These are phyloP conservation scores for Eumerus sabulonum DNA, from an alignment of 2,888 invertebrate species.

Conservation along the genomic window DNA sequence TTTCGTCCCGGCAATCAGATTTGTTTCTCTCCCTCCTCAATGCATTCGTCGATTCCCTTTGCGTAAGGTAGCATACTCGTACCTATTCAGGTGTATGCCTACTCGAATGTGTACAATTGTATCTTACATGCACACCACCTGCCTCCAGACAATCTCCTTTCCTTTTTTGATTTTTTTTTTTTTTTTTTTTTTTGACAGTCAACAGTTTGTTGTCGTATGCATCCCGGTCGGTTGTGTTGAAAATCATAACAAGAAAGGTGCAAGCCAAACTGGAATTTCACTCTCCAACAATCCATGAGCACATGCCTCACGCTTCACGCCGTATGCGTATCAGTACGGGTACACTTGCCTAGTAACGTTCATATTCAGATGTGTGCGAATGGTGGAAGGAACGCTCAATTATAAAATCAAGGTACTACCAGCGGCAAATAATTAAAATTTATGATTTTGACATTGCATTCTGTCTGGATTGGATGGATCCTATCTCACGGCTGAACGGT, in stretches of 20 bases:
- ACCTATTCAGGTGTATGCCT: slow-evolving; percentile 19
- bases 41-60: not conserved
- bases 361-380: no score
- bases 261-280: slow-evolving; percentile 23
- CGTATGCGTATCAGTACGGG: not conserved
- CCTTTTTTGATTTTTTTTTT: not conserved
- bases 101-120: slow-evolving; percentile 46
- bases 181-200: slow-evolving; percentile 39
- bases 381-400: not conserved
- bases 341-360: no score
- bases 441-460: slow-evolving; percentile 53
- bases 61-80: not conserved
- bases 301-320: slow-evolving; percentile 6
- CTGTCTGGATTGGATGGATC: slow-evolving; percentile 1
- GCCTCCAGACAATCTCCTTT: slow-evolving; percentile 12
- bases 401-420: slow-evolving; percentile 41
- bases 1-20: slow-evolving; percentile 41
- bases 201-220: slow-evolving; percentile 28
- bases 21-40: no score
- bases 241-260: slow-evolving; percentile 54
- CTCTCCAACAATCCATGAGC: slow-evolving; percentile 1
- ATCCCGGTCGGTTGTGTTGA: slow-evolving; percentile 34
- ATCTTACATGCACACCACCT: slow-evolving; percentile 51
- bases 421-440: slow-evolving; percentile 47
- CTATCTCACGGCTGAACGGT: slow-evolving; percentile 15